phyloP scores from a whole-genome alignment of 1,140 invertebrate species.

The Aphis gossypii region DNA sequence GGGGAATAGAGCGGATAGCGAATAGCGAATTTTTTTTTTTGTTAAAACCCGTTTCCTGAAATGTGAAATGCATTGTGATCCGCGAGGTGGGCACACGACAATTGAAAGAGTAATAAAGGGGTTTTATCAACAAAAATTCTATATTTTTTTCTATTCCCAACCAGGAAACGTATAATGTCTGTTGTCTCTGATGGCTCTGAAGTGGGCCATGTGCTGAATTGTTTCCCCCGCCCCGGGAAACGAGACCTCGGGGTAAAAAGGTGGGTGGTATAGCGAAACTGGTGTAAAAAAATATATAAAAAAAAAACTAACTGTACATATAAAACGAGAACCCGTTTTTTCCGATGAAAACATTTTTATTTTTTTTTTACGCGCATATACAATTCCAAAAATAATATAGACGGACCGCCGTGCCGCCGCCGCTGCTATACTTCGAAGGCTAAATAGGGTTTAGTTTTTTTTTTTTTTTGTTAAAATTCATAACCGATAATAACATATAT shows the following conservation, averaged over 20 bases:
- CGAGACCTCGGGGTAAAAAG: constrained; percentile 46
- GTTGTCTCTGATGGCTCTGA: constrained; percentile 57
- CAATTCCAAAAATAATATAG: constrained; percentile 55
- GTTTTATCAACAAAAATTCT: constrained; percentile 52
- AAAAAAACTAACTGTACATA: background rate
- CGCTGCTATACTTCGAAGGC: background rate
- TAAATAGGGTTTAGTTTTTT: constrained; percentile 42
- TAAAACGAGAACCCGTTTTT: constrained; percentile 50
- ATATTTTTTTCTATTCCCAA: constrained; percentile 1
- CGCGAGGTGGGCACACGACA: constrained; percentile 41
- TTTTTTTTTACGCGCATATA: constrained; percentile 37
- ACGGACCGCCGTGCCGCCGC: background rate
- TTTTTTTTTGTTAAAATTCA: constrained; percentile 43
- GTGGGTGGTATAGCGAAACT: constrained; percentile 36
- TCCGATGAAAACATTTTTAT: constrained; percentile 42
- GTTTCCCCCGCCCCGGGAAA: constrained; percentile 13
- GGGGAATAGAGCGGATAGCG: background rate
- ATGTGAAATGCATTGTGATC: constrained; percentile 56
- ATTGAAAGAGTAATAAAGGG: constrained; percentile 58
- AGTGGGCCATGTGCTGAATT: constrained; percentile 57
- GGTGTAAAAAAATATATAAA: background rate
- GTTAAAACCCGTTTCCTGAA: constrained; percentile 57
- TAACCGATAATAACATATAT: constrained; percentile 13
- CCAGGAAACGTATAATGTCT: constrained; percentile 56
- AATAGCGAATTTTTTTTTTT: constrained; percentile 35